Conservation (phyloP, 2,797 vertebrate genomes). For the Loris lydekkerianus region DNA sequence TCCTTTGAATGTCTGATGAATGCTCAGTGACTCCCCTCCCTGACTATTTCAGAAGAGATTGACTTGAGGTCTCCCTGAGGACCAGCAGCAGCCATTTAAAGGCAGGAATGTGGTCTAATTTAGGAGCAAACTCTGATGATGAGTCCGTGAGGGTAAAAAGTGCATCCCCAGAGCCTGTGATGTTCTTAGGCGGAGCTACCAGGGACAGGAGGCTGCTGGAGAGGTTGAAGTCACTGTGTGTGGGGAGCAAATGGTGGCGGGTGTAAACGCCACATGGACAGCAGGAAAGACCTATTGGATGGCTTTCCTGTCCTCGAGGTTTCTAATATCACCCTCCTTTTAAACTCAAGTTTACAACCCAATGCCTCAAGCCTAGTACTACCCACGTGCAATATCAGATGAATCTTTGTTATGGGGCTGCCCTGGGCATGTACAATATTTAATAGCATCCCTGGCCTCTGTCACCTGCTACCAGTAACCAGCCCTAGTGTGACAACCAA, state of each 20-base stretch:
- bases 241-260: neutral
- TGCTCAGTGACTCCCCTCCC: neutral
- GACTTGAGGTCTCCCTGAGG: too few species aligned
- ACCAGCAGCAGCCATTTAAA: too few species aligned
- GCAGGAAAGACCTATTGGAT: too few species aligned
- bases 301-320: neutral
- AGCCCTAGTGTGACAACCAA: neutral
- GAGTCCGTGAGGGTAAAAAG: too few species aligned
- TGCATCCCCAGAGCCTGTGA: neutral
- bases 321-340: neutral
- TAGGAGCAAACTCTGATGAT: neutral
- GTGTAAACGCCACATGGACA: neutral
- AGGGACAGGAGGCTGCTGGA: neutral
- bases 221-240: too few species aligned
- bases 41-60: neutral
- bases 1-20: neutral
- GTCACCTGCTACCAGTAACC: too few species aligned
- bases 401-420: neutral
- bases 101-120: too few species aligned
- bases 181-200: rapidly evolving
- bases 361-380: neutral
- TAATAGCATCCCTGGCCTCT: too few species aligned
- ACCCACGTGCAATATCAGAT: rapidly evolving
- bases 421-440: neutral
- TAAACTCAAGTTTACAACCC: neutral